Percentiles rank a stretch among this genome's conserved stretches.
Conservation (phyloP, 2,888 invertebrate species). For the Psylliodes chrysocephalus region DNA sequence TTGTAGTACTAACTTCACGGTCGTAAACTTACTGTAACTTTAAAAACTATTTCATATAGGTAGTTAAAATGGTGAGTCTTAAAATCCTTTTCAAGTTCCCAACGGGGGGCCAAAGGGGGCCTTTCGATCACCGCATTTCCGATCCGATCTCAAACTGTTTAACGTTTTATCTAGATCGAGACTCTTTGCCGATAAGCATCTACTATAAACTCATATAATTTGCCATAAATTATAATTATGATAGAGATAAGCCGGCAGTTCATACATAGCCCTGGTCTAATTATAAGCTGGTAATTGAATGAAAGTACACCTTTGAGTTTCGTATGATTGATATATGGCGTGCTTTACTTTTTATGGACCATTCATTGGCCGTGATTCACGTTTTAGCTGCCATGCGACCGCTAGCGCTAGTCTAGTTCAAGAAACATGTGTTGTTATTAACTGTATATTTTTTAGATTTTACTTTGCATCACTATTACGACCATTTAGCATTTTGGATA, state of each 20-base stretch:
- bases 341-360: constrained; percentile 28
- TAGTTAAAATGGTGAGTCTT: too few species aligned
- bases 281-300: constrained; percentile 31
- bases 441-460: not conserved
- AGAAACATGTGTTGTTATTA: not conserved
- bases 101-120: constrained; percentile 24
- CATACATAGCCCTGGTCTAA: constrained; percentile 12
- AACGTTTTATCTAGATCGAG: constrained; percentile 29
- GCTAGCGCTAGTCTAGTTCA: not conserved
- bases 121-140: constrained; percentile 10
- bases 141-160: constrained; percentile 29
- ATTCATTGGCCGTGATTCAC: constrained; percentile 1
- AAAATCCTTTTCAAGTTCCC: constrained; percentile 1
- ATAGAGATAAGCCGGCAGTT: constrained; percentile 17
- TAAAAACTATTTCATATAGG: too few species aligned
- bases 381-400: not conserved
- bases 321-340: constrained; percentile 23
- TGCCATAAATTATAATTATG: constrained; percentile 34
- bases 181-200: constrained; percentile 27
- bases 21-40: too few species aligned
- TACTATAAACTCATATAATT: constrained; percentile 31
- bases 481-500: not conserved
- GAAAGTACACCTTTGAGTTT: constrained; percentile 20
- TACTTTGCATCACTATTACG: not conserved
- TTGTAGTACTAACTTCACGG: too few species aligned